phyloP scores from a whole-genome alignment of 2,113 vertebrate genomes.

The Aspidoscelis tigris region DNA sequence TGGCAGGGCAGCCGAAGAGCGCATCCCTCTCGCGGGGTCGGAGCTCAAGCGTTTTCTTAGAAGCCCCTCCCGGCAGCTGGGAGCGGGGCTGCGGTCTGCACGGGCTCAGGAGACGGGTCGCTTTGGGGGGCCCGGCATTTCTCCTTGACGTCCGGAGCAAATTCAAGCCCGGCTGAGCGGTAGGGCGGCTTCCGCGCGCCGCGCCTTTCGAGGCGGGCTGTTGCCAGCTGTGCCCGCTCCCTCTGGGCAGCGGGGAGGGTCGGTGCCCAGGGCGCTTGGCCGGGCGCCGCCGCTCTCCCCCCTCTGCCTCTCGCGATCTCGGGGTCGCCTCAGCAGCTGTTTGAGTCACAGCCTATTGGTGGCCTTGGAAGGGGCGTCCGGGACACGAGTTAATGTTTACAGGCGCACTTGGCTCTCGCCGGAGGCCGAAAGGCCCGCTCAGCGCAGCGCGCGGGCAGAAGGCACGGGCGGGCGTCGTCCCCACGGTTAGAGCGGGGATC shows the following conservation, averaged over 20 bases:
- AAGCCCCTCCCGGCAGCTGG: too few species aligned
- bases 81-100: neutral
- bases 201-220: neutral
- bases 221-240: neutral
- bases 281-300: neutral
- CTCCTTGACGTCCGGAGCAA: neutral
- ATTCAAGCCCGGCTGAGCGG: neutral
- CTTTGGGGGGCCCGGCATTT: neutral
- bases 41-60: too few species aligned
- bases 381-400: conserved; percentile 29
- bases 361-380: conserved; percentile 5
- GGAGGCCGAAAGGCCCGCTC: neutral
- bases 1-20: too few species aligned
- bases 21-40: too few species aligned
- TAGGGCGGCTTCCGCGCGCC: neutral
- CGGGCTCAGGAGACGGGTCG: neutral
- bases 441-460: neutral
- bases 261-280: neutral
- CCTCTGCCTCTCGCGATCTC: neutral
- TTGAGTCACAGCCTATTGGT: neutral
- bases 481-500: too few species aligned
- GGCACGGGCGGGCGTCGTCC: neutral
- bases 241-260: neutral
- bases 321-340: conserved; percentile 4
- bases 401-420: neutral